Conservation (phyloP, 2,113 vertebrate species). For the Ictidomys tridecemlineatus region DNA sequence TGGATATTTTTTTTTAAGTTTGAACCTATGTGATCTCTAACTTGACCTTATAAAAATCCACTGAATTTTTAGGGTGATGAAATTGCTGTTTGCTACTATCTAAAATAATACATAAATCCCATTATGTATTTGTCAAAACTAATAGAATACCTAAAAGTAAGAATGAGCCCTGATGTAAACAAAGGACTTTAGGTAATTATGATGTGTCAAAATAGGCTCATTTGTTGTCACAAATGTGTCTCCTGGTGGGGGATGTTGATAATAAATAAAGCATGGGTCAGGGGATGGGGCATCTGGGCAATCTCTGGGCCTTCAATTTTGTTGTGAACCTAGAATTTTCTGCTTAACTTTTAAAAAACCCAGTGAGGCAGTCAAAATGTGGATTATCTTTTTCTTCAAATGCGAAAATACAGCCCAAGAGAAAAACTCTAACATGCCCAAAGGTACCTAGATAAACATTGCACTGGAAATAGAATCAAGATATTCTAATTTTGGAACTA, state of each 20-base stretch:
- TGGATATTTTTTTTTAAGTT: not conserved
- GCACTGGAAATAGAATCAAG: not conserved
- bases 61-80: not conserved
- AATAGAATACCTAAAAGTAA: not conserved
- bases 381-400: not conserved
- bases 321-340: not conserved
- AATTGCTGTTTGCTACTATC: not conserved
- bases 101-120: not conserved
- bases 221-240: not conserved
- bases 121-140: not conserved
- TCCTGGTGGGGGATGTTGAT: not conserved
- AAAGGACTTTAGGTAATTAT: not conserved
- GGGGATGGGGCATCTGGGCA: accelerated
- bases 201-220: too few species aligned
- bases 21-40: not conserved
- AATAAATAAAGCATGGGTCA: not conserved
- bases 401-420: not conserved
- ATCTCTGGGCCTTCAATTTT: not conserved
- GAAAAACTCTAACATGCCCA: not conserved
- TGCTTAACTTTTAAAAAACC: not conserved
- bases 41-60: slow-evolving; percentile 31
- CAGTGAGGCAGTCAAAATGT: not conserved
- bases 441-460: not conserved
- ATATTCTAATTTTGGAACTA: not conserved
- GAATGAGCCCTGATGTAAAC: not conserved